Percentiles rank a stretch among this genome's conserved stretches.
These are phyloP conservation scores for Campylomormyrus numenius DNA, from an alignment of 2,113 vertebrate species.

Conservation along the genomic window DNA sequence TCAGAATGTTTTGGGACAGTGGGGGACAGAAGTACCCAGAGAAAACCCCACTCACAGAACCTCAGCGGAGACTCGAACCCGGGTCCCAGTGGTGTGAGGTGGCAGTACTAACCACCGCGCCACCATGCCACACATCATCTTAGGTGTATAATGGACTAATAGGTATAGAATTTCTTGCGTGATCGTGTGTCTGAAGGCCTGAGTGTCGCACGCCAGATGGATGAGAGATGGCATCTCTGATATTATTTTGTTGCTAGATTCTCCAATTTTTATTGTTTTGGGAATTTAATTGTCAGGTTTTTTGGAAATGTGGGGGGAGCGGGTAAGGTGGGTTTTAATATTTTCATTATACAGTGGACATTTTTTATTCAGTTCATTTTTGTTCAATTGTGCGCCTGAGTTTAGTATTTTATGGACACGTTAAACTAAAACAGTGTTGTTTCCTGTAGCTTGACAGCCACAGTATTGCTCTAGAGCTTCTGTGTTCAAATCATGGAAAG, in stretches of 20 bases:
- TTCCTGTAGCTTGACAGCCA: not conserved
- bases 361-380: not conserved
- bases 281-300: not conserved
- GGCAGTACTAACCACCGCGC: no score
- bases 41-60: no score
- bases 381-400: not conserved
- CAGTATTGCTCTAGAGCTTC: not conserved
- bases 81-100: no score
- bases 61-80: no score
- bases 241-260: not conserved
- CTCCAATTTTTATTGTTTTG: not conserved
- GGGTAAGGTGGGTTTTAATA: not conserved
- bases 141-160: not conserved
- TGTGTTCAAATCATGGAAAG: not conserved
- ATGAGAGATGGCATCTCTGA: not conserved
- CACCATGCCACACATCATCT: no score
- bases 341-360: not conserved
- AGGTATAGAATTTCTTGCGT: not conserved
- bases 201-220: not conserved
- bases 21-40: no score
- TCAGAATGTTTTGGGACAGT: no score
- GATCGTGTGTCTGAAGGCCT: not conserved
- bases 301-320: not conserved
- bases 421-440: not conserved
- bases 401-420: not conserved